A percentile compares a stretch with the other conserved stretches of the same genome.
Conservation (phyloP, 2,797 vertebrate genomes). For the Sebastiscus tertius region DNA sequence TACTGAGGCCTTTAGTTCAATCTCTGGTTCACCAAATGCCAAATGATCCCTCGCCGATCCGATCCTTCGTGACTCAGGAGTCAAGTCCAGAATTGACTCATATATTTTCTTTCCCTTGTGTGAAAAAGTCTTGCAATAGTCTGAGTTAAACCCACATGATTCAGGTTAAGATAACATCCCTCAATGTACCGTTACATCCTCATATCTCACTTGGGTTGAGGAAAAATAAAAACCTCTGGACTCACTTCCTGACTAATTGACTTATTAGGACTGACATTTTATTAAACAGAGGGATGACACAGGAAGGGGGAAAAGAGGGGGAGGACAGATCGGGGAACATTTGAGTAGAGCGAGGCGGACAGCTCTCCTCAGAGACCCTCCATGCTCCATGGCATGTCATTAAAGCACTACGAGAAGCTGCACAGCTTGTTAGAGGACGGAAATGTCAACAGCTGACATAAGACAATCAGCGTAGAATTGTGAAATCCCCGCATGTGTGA, state of each 20-base stretch:
- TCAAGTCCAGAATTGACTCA: neutral
- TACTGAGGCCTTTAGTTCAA: neutral
- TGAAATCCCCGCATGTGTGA: neutral
- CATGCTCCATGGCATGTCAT: slow-evolving; percentile 13
- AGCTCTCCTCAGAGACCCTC: slow-evolving; percentile 39
- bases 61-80: neutral
- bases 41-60: neutral
- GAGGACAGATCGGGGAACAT: slow-evolving; percentile 26
- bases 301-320: neutral
- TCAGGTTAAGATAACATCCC: neutral
- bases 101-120: neutral
- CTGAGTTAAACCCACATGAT: neutral
- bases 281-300: slow-evolving; percentile 16
- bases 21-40: neutral
- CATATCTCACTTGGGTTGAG: neutral
- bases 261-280: slow-evolving; percentile 48
- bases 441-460: slow-evolving; percentile 53
- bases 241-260: slow-evolving; percentile 27
- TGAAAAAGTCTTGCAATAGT: neutral
- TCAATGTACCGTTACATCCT: neutral
- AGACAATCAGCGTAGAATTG: slow-evolving; percentile 40
- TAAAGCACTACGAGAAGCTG: slow-evolving; percentile 20
- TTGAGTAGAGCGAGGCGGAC: slow-evolving; percentile 31
- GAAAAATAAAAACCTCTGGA: slow-evolving; percentile 1
- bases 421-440: slow-evolving; percentile 41